Evolutionary conservation across 2,113 vertebrate genomes (phyloP), one percentile per base, ranked within the genome.

Genomic region (Pedetes capensis): DNA sequence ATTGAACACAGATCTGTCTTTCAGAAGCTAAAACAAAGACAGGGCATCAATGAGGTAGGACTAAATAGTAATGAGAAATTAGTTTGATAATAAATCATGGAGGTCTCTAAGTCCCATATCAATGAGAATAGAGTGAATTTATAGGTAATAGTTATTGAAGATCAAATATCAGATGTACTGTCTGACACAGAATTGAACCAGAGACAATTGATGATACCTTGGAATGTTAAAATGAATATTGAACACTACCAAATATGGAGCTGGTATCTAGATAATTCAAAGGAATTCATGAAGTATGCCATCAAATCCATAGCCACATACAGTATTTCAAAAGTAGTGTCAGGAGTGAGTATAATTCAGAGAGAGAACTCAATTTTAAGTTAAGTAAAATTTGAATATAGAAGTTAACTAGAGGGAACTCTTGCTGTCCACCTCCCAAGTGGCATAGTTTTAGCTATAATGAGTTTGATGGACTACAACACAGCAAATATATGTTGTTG

Each of bases 331-430:
- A 95, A 75, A 29, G n/a, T 78, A 55, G n/a, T 90, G n/a, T 64
- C 34, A 59, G 18, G 32, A 74, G 34, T 63, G 22, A 87, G 10
- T 57, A 82, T 64, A 71, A 90, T 44, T 72, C 55, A 32, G 76
- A 87, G 51, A 86, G 2, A 17, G 22, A 87, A 47, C 11, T 37
- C 55, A 76, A 57, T 64, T 91, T 59, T 11, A 83, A 66, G 7
- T 72, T 82, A 64, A 55, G 14, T 66, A 32, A 95, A 93, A 90
- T 74, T 11, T 87, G 51, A 72, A 95, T 57, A n/a, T 66, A 55
- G 55, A 86, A 42, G 42, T 69, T 69, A 83, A 64, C 25, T 49
- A 61, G 20, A 78, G 25, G 27, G 27, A 82, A 71, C 5, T 63
- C 55, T 20, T 0, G 13, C 4, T 59, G 27, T 13, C 8, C n/a